phyloP scores from a whole-genome alignment of 2,888 invertebrate genomes.

The Dicroscelio sp. region DNA sequence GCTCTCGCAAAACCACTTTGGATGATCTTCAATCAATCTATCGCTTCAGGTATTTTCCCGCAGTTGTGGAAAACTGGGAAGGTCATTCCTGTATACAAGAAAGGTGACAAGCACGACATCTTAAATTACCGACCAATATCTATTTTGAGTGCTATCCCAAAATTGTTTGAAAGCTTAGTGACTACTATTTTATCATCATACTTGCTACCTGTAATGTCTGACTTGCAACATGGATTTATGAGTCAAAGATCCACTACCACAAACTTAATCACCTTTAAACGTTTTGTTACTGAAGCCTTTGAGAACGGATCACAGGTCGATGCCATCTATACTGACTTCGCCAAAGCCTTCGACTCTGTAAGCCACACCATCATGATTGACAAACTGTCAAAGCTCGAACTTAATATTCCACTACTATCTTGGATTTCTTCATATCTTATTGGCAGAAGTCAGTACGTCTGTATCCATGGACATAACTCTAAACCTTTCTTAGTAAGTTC shows the following conservation, averaged over 20 bases:
- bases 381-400: conserved; percentile 51
- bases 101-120: neutral
- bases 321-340: conserved; percentile 29
- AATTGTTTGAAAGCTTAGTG: conserved; percentile 27
- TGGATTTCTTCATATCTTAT: conserved; percentile 46
- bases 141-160: conserved; percentile 16
- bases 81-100: conserved; percentile 1
- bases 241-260: neutral
- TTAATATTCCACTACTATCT: neutral
- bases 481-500: neutral
- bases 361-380: conserved; percentile 46
- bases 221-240: conserved; percentile 12
- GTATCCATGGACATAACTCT: conserved; percentile 4
- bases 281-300: conserved; percentile 9
- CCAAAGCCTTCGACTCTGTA: conserved; percentile 44
- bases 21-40: conserved; percentile 17
- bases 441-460: conserved; percentile 2
- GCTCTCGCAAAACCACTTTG: neutral
- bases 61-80: conserved; percentile 15
- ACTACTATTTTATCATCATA: neutral
- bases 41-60: neutral
- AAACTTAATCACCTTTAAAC: conserved; percentile 3
- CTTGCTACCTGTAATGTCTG: neutral
- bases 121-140: conserved; percentile 22
- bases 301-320: neutral